phyloP scores from a whole-genome alignment of 2,888 invertebrate species.

The Scaptomyza reducta region DNA sequence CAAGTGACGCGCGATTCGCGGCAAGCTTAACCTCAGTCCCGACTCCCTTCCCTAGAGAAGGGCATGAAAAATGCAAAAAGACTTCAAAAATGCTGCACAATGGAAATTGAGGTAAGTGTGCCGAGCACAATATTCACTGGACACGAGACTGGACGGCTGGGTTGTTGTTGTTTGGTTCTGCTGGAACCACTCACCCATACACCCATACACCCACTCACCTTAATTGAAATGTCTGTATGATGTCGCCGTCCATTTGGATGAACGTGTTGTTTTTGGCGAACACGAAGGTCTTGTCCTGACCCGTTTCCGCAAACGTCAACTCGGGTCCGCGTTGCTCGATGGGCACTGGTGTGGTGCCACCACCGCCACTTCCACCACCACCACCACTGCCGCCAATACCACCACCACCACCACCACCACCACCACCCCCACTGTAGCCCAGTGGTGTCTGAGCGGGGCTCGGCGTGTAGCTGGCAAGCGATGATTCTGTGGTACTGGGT shows the following conservation, averaged over 20 bases:
- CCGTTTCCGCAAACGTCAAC: constrained; percentile 93
- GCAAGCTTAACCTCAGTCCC: background rate
- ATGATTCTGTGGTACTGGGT: constrained; percentile 85
- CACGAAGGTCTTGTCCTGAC: constrained; percentile 94
- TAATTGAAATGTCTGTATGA: constrained; percentile 94
- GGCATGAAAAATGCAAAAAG: constrained; percentile 63
- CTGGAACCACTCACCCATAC: background rate
- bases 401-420: too few species aligned
- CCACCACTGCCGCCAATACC: constrained; percentile 83
- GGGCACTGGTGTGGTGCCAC: constrained; percentile 87
- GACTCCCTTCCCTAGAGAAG: background rate
- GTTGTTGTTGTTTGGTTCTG: constrained; percentile 4
- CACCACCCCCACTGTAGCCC: constrained; percentile 76
- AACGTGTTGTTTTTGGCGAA: constrained; percentile 95
- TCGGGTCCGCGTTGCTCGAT: constrained; percentile 90
- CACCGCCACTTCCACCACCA: constrained; percentile 56
- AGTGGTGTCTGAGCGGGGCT: constrained; percentile 61
- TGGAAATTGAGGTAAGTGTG: constrained; percentile 61
- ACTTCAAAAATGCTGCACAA: constrained; percentile 52
- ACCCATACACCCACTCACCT: constrained; percentile 86
- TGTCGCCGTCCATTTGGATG: constrained; percentile 95
- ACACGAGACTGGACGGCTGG: background rate
- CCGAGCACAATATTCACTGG: constrained; percentile 30
- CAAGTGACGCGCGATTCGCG: constrained; percentile 55
- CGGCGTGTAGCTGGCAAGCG: constrained; percentile 71